Evolutionary conservation across 2,113 vertebrate species (phyloP), one percentile per base, ranked within the genome.

Genomic region (Vidua macroura): DNA sequence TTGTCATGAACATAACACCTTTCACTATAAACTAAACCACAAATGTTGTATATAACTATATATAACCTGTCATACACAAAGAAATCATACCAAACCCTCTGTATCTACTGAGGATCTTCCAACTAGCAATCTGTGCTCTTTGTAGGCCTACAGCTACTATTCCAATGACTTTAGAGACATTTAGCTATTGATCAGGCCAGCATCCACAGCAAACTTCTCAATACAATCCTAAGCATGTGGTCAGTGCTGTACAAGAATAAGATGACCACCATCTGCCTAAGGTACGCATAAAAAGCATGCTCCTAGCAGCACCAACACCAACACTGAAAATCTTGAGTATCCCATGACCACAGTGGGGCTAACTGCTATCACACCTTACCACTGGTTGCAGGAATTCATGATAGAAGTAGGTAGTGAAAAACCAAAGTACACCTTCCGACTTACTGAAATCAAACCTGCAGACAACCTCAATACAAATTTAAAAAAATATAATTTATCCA

Each of bases 11-110:
- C 74, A 41, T 18, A 23, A 69, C 5, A 13, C 21, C 23, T 59
- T 74, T 67, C 25, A 55, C 35, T 41, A 39, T 13, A 74, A n/a
- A 51, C 37, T 74, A 62, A 81, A 74, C 33, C 20, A 59, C 2
- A 3, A 13, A 15, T 55, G 16, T 27, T n/a, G 28, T 3, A 3
- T 12, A 17, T 16, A 72, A 60, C 18, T 1, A 1, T 18, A 5
- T 21, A 43, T 28, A 25, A 67, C 14, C 27, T 52, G 41, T 30
- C 33, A 33, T 3, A 30, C 2, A 10, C 53, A 28, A 78, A 86
- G 17, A 66, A 70, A 74, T 49, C 43, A 51, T 43, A 53, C 46
- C 23, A n/a, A 46, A 60, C 67, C 13, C 15, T 15, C 19, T 35
- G 3, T 10, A 11, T 46, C 73, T 76, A 4, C 18, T 22, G 51